phyloP scores from a whole-genome alignment of 35 echinoderm and acorn worm genomes.

The Heliocidaris tuberculata region DNA sequence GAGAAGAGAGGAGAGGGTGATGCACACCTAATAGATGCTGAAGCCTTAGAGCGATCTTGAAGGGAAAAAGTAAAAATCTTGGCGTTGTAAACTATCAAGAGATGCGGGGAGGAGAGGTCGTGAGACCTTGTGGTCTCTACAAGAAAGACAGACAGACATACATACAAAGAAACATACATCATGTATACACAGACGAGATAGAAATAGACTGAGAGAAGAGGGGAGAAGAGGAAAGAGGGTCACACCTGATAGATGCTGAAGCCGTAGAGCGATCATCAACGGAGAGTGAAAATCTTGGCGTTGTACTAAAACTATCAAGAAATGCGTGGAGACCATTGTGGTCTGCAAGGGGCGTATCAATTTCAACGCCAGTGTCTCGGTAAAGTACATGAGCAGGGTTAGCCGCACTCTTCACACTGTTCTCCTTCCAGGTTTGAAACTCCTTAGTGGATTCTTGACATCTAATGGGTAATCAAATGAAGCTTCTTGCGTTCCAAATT shows the following conservation, averaged over 20 bases:
- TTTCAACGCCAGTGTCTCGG: not conserved
- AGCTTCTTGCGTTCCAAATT: not conserved
- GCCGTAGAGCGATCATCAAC: not conserved
- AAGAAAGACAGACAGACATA: not conserved
- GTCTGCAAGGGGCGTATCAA: not conserved
- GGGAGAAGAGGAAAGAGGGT: not conserved
- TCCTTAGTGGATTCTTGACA: not conserved
- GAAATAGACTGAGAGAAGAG: not conserved
- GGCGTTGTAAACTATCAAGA: no score
- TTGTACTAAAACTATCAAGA: not conserved
- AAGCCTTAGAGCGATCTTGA: no score
- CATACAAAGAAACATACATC: not conserved
- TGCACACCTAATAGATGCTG: not conserved
- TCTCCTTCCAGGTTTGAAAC: not conserved
- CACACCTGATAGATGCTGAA: not conserved
- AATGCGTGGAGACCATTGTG: not conserved
- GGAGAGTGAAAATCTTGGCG: not conserved
- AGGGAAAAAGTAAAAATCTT: no score
- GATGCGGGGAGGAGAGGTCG: no score
- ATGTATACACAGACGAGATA: not conserved
- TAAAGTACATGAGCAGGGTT: not conserved
- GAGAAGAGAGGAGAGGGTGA: not conserved
- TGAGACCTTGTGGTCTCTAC: no score
- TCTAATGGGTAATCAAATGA: not conserved
- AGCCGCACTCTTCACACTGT: not conserved